Base-by-base conservation (phyloP, 2,888 invertebrate species). In the Congeria kusceri region DNA sequence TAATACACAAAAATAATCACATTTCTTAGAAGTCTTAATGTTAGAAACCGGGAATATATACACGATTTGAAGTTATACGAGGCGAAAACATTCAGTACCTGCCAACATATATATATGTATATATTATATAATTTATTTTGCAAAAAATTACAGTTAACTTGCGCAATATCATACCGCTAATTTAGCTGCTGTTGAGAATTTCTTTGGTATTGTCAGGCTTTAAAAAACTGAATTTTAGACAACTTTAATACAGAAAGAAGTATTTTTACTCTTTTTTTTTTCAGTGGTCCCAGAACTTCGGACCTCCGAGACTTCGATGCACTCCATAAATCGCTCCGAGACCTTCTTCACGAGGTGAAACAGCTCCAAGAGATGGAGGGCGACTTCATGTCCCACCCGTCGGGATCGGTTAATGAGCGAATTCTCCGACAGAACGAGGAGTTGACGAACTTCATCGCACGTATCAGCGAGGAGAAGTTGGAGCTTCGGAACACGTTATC, bases 371-470 rank as follows among this genome's bases (percentile, higher is more conserved):
- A 83, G 28, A 67, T 83, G 56, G 80, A 80, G 27, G 80, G 83
- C 1, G 83, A 80, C 61, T 83, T 77, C 69, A 74, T 83, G 74
- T 29, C 74, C 1, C 83, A 83, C 56, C 83, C 83, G 5, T 59
- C 79, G 1, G 64, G 74, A 9, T 68, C 79, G n/a, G 84, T 90
- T 29, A 90, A 90, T 39, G 91, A 92, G 59, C 74, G 87, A 67
- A 88, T 91, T 39, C 81, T 92, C 49, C 85, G 87, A 32, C 92
- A 92, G 68, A 92, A 92, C 72, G 83, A 86, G 7, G 91, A 92
- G 72, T 84, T 92, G 32, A 89, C 90, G 0, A 80, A 85, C 64
- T 89, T 89, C 75, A 86, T 92, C n/a, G 80, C 85, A 1, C 69
- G 84, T 29, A 85, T 91, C 49, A 89, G 87, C 44, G 86, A 90